A percentile compares a stretch with the other conserved stretches of the same genome.
Conservation (phyloP, 92 coral and sea anemone species). For the Epizoanthus ramosus region DNA sequence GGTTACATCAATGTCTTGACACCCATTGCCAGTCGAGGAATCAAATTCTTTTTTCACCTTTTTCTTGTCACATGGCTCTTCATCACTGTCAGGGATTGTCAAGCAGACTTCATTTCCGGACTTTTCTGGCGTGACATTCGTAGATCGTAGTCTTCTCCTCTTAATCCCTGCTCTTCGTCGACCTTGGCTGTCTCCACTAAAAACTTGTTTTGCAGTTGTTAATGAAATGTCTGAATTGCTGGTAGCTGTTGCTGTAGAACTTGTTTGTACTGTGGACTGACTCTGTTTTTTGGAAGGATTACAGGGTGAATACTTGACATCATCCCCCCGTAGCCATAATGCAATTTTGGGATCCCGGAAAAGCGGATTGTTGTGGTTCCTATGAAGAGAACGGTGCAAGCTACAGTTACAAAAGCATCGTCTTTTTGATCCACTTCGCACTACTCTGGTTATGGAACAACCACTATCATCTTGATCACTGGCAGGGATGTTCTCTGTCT, state of each 20-base stretch:
- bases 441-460: conserved; percentile 47
- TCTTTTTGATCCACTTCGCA: background rate
- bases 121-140: background rate
- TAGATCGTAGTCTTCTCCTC: background rate
- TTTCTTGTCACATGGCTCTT: background rate
- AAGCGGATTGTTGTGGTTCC: background rate
- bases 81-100: conserved; percentile 30
- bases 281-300: background rate
- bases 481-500: background rate
- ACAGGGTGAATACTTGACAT: background rate
- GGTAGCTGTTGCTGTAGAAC: background rate
- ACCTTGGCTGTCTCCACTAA: background rate
- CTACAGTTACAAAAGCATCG: background rate
- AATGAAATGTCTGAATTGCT: background rate
- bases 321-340: conserved; percentile 25
- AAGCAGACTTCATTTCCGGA: background rate
- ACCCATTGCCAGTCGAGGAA: background rate
- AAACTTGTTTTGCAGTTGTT: background rate
- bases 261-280: background rate
- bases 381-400: background rate
- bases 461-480: conserved; percentile 6
- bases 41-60: background rate
- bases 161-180: conserved; percentile 9
- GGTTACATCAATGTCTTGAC: conserved; percentile 7
- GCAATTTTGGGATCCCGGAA: conserved; percentile 5